These are phyloP conservation scores for Muricea muricata DNA, from an alignment of 92 coral and sea anemone species.

Conservation along the genomic window DNA sequence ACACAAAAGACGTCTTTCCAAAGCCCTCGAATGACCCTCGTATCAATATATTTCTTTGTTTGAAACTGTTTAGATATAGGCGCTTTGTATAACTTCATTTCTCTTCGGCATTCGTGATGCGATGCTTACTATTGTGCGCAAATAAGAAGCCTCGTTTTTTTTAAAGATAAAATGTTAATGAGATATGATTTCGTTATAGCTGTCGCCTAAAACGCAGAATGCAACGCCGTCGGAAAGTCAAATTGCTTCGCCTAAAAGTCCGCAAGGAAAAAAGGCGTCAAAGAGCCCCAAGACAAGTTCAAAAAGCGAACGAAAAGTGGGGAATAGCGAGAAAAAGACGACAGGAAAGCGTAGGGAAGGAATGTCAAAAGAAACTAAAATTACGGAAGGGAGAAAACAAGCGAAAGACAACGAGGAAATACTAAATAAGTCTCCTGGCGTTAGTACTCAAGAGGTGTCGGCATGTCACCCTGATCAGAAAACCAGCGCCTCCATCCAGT, in stretches of 20 bases:
- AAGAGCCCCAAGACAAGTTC: not conserved
- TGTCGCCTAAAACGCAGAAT: not conserved
- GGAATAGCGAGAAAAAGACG: not conserved
- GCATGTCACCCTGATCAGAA: not conserved
- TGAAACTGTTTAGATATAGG: too few species aligned
- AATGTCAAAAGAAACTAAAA: not conserved
- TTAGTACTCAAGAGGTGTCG: slow-evolving; percentile 20
- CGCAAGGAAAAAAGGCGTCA: not conserved
- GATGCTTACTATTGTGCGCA: not conserved
- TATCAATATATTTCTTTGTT: too few species aligned
- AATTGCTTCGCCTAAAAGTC: not conserved
- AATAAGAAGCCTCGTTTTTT: not conserved
- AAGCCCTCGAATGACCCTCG: too few species aligned
- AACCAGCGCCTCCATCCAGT: not conserved
- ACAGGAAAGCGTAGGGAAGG: not conserved
- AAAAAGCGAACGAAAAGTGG: not conserved
- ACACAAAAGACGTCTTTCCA: too few species aligned
- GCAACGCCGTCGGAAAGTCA: not conserved
- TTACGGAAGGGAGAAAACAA: not conserved
- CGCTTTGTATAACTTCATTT: too few species aligned
- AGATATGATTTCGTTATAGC: not conserved
- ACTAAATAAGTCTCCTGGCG: slow-evolving; percentile 10
- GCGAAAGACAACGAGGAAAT: not conserved
- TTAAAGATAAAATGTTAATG: too few species aligned
- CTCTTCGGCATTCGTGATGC: too few species aligned